Evolutionary conservation across 2,113 vertebrate species (phyloP).

Genomic region (Microcebus ravelobensis): DNA sequence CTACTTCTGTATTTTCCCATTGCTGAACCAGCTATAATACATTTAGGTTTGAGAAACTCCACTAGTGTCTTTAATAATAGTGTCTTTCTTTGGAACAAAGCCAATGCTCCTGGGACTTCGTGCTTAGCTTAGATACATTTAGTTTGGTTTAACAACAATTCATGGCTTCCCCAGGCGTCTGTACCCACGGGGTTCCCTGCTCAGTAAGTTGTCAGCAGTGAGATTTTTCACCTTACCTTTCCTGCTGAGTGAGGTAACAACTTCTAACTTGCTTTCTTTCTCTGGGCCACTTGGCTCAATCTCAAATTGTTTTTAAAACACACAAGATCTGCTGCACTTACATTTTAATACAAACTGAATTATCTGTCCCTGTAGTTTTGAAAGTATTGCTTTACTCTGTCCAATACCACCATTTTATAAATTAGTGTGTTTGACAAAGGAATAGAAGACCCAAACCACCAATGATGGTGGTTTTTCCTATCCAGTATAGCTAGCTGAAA

Average conservation of each 20-base stretch:
- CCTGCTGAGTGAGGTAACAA: conserved; percentile 43
- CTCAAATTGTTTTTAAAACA: too few species aligned
- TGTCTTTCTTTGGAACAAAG: conserved; percentile 71
- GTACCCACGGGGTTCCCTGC: conserved; percentile 52
- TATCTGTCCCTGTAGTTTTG: not conserved
- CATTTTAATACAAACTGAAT: conserved; percentile 1
- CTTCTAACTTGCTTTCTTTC: conserved; percentile 5
- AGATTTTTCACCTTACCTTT: conserved; percentile 57
- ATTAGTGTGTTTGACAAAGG: conserved; percentile 19
- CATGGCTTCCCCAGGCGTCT: conserved; percentile 69
- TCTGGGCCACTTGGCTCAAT: not conserved
- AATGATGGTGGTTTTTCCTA: not conserved
- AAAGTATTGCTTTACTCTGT: not conserved
- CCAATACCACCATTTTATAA: conserved; percentile 38
- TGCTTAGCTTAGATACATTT: conserved; percentile 81
- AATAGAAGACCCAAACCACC: not conserved
- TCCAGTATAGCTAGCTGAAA: not conserved
- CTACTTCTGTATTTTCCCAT: conserved; percentile 49
- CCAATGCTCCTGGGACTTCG: conserved; percentile 64
- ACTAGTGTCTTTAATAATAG: conserved; percentile 56
- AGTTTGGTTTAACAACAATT: conserved; percentile 82
- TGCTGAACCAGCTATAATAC: conserved; percentile 18
- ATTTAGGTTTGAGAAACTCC: conserved; percentile 58
- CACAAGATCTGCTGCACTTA: not conserved
- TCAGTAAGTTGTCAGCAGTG: conserved; percentile 52